Conservation (phyloP, 2,113 vertebrate species). For the human (Homo sapiens) region GRCh38 chrX:9630001-9630500, state of each 20-base stretch:
- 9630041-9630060: background rate
- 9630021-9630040: background rate
- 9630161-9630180: background rate
- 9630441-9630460: background rate
- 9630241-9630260: background rate
- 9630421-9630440: background rate
- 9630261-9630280: background rate
- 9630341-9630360: background rate
- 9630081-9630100: background rate
- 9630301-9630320: background rate
- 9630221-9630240: background rate
- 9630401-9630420: background rate
- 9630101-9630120: rapidly evolving
- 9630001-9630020: background rate
- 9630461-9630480: background rate
- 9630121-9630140: background rate
- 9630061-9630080: background rate
- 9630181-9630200: background rate
- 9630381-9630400: background rate
- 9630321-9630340: background rate
- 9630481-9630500: background rate
- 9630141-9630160: background rate
- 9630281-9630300: background rate
- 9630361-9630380: background rate
- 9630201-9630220: background rate